Conservation (phyloP, 2,888 invertebrate species). For the Magallana nippona region DNA sequence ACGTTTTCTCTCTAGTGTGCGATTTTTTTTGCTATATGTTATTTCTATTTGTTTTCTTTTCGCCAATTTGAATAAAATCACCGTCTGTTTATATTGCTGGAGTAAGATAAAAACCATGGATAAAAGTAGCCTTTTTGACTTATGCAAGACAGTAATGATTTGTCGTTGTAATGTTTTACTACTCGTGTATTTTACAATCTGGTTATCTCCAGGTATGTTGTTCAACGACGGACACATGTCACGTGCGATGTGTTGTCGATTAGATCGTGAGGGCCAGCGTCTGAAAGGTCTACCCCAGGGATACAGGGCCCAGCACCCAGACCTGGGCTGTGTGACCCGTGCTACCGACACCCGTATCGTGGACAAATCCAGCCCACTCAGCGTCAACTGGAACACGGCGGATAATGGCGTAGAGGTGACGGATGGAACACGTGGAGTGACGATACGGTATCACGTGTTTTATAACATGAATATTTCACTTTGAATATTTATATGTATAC, state of each 20-base stretch:
- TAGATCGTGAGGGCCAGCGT: slow-evolving; percentile 66
- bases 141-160: too few species aligned
- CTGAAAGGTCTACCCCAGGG: slow-evolving; percentile 70
- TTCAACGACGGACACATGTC: slow-evolving; percentile 79
- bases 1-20: too few species aligned
- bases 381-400: slow-evolving; percentile 79
- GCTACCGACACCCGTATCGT: slow-evolving; percentile 76
- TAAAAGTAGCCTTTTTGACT: too few species aligned
- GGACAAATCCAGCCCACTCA: slow-evolving; percentile 79
- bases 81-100: too few species aligned
- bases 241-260: slow-evolving; percentile 79
- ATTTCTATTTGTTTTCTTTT: too few species aligned
- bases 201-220: slow-evolving; percentile 71
- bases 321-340: slow-evolving; percentile 76
- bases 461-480: too few species aligned
- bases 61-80: too few species aligned
- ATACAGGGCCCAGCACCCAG: slow-evolving; percentile 78
- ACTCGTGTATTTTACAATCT: too few species aligned
- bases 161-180: too few species aligned
- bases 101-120: too few species aligned
- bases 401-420: slow-evolving; percentile 78
- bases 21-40: too few species aligned
- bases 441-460: background rate
- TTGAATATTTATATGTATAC: too few species aligned
- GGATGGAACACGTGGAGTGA: slow-evolving; percentile 77